Evolutionary conservation across 2,888 invertebrate species (phyloP).

Genomic region (Spisula subtruncata): DNA sequence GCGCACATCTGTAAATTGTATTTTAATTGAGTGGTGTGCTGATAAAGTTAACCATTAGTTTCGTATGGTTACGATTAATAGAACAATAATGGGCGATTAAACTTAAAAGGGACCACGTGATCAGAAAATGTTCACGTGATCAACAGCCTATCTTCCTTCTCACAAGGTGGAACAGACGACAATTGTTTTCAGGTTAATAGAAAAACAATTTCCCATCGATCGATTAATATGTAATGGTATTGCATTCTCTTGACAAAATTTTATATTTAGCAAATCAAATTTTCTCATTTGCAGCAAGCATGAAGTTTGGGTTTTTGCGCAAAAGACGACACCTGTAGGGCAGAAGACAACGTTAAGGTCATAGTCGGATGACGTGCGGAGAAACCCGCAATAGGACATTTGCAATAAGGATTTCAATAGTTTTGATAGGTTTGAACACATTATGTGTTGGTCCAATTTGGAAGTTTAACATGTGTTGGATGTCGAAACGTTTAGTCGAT

Average conservation of each 20-base stretch:
- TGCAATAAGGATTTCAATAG: too few species aligned
- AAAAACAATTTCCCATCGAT: slow-evolving; percentile 26
- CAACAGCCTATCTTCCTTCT: neutral
- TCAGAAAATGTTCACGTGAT: neutral
- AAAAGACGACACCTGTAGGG: neutral
- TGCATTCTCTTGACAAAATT: neutral
- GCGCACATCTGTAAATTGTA: slow-evolving; percentile 40
- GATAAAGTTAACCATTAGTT: slow-evolving; percentile 19
- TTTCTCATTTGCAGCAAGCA: neutral
- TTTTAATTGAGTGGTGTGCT: slow-evolving; percentile 38
- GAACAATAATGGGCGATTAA: slow-evolving; percentile 29
- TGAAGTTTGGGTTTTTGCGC: neutral
- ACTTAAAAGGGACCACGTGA: neutral
- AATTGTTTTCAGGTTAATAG: slow-evolving; percentile 24
- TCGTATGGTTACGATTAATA: neutral
- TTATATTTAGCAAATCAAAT: neutral
- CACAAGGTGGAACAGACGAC: slow-evolving; percentile 27
- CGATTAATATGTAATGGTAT: neutral
- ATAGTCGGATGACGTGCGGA: neutral
- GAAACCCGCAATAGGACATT: too few species aligned
- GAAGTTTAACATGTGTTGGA: too few species aligned
- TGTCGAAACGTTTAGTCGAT: too few species aligned
- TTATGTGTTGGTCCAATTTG: too few species aligned
- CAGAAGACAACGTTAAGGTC: neutral
- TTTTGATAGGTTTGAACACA: too few species aligned